phyloP scores from a whole-genome alignment of 1,140 invertebrate species.

The Oncopeltus fasciatus region DNA sequence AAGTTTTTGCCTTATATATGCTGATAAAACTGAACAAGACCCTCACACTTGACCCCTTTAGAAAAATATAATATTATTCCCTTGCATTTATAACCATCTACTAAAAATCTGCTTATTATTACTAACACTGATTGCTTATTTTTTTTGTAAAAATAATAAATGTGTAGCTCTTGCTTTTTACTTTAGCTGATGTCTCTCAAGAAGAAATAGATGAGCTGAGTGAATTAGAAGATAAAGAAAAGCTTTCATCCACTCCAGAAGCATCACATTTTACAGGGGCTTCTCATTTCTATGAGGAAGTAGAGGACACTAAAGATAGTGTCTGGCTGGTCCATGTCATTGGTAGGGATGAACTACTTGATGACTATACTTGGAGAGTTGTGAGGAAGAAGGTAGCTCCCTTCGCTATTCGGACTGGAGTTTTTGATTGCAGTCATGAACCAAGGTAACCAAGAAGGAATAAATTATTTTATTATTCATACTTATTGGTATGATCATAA shows the following conservation, averaged over 20 bases:
- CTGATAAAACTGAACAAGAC: too few relatives aligned
- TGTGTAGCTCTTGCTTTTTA: too few relatives aligned
- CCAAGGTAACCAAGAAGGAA: conserved; percentile 11
- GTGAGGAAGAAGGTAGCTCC: conserved; percentile 31
- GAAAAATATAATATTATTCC: too few relatives aligned
- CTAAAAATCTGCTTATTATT: not conserved
- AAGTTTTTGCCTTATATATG: too few relatives aligned
- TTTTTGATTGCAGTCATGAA: conserved; percentile 32
- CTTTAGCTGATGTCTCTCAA: conserved; percentile 23
- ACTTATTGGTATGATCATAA: too few relatives aligned
- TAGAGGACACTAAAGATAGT: conserved; percentile 41
- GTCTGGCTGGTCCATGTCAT: conserved; percentile 39
- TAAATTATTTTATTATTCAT: too few relatives aligned
- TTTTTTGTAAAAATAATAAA: too few relatives aligned
- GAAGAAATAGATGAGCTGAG: conserved; percentile 25
- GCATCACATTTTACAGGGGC: conserved; percentile 35
- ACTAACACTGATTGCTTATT: not conserved
- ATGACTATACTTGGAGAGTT: conserved; percentile 31
- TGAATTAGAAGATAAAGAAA: not conserved
- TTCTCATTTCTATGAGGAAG: conserved; percentile 36
- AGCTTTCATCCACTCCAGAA: conserved; percentile 17
- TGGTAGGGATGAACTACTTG: conserved; percentile 24
- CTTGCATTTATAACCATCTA: too few relatives aligned
- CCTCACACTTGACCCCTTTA: too few relatives aligned
- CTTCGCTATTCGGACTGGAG: conserved; percentile 36